phyloP scores from a whole-genome alignment of 2,888 invertebrate species.

The Ligdia adustata region DNA sequence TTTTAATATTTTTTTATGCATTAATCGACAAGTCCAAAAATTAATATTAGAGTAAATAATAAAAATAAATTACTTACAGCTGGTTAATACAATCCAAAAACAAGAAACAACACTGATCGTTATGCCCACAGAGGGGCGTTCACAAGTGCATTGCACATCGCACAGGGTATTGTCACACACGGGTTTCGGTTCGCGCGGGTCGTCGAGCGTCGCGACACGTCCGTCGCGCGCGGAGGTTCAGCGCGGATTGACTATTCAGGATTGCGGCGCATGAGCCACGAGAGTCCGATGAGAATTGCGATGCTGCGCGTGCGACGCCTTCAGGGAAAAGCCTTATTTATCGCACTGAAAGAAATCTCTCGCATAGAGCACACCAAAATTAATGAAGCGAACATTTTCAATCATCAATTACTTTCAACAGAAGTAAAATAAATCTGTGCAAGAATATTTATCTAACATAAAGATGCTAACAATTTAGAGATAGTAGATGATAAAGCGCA shows the following conservation, averaged over 20 bases:
- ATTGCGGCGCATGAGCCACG: no score
- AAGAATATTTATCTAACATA: neutral
- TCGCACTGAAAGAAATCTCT: conserved; percentile 9
- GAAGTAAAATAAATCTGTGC: neutral
- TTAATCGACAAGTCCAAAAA: no score
- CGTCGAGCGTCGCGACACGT: conserved; percentile 72
- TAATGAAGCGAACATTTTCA: no score
- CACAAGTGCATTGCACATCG: conserved; percentile 70
- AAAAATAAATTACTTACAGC: conserved; percentile 28
- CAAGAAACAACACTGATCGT: conserved; percentile 38
- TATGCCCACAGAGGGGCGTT: conserved; percentile 65
- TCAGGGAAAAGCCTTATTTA: conserved; percentile 27
- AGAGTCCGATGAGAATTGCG: no score
- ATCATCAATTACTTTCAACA: no score
- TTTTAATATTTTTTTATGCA: no score
- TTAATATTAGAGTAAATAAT: conserved; percentile 2
- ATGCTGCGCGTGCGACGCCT: conserved; percentile 48
- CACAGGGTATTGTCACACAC: conserved; percentile 53
- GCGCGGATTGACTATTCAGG: conserved; percentile 68
- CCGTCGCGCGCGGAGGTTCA: conserved; percentile 75
- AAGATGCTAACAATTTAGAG: no score
- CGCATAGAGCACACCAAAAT: no score
- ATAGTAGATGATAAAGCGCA: no score
- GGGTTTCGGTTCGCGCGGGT: conserved; percentile 58
- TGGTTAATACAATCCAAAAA: conserved; percentile 36